These are phyloP conservation scores for Psammodynastes pulverulentus DNA, from an alignment of 2,113 vertebrate genomes.

Conservation along the genomic window DNA sequence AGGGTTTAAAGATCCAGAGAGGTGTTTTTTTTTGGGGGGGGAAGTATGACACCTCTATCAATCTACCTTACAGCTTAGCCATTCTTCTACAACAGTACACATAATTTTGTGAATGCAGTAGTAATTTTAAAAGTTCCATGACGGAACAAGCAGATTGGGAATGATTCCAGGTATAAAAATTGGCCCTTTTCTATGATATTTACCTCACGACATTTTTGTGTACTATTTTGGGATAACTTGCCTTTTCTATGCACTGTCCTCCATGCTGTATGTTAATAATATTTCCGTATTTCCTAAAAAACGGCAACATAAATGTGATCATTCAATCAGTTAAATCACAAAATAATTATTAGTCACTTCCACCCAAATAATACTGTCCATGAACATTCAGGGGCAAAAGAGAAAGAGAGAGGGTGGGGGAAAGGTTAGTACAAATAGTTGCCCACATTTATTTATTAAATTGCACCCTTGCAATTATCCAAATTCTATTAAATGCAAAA, in stretches of 20 bases:
- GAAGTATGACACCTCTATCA: not conserved
- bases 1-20: not conserved
- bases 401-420: no score
- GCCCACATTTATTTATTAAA: not conserved
- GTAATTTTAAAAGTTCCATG: not conserved
- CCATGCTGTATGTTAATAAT: not conserved
- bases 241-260: not conserved
- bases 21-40: not conserved
- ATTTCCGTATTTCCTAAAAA: not conserved
- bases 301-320: not conserved
- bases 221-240: not conserved
- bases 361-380: not conserved
- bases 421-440: not conserved
- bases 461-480: not conserved
- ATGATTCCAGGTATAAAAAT: not conserved
- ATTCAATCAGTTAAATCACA: not conserved
- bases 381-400: not conserved
- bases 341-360: not conserved
- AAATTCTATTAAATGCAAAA: not conserved
- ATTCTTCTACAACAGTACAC: not conserved
- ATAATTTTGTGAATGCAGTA: not conserved
- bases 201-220: not conserved
- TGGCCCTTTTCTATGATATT: not conserved
- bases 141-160: not conserved
- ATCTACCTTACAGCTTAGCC: not conserved